phyloP scores from a whole-genome alignment of 2,888 invertebrate species.

The Rhagonycha lutea region DNA sequence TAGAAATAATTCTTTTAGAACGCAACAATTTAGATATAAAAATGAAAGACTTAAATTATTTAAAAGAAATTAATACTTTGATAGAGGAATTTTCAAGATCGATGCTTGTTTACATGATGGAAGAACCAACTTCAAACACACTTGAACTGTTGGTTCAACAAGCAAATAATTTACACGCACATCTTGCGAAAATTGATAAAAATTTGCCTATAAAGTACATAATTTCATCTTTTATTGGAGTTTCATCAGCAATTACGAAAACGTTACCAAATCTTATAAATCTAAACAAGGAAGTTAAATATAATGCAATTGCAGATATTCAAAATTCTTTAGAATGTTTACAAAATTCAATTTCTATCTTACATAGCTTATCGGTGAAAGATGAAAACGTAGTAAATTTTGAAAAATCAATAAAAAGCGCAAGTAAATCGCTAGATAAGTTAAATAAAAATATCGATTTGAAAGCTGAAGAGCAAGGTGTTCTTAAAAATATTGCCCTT shows the following conservation, averaged over 20 bases:
- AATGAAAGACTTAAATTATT: not conserved
- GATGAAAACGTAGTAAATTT: constrained; percentile 4
- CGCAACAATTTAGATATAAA: constrained; percentile 45
- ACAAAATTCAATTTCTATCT: constrained; percentile 40
- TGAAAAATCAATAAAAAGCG: constrained; percentile 7
- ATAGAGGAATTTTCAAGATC: not conserved
- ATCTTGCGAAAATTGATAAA: constrained; percentile 1
- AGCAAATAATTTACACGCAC: constrained; percentile 1
- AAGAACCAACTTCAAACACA: constrained; percentile 1
- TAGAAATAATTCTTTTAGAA: constrained; percentile 49
- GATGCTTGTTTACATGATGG: not conserved
- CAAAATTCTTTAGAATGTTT: constrained; percentile 40
- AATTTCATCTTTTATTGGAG: constrained; percentile 20
- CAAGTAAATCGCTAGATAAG: not conserved
- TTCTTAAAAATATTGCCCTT: constrained; percentile 7
- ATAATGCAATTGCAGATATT: constrained; percentile 15
- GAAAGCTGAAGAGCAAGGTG: constrained; percentile 9
- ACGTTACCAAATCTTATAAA: constrained; percentile 12
- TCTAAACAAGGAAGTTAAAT: constrained; percentile 10
- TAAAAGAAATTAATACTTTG: not conserved
- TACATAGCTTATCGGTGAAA: constrained; percentile 38
- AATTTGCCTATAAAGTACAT: constrained; percentile 30
- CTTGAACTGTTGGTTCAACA: not conserved
- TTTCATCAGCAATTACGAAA: constrained; percentile 21
- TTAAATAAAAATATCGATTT: constrained; percentile 5